A percentile compares a stretch with the other conserved stretches of the same genome.
Conservation (phyloP, 2,888 invertebrate species). For the Busseola fusca region DNA sequence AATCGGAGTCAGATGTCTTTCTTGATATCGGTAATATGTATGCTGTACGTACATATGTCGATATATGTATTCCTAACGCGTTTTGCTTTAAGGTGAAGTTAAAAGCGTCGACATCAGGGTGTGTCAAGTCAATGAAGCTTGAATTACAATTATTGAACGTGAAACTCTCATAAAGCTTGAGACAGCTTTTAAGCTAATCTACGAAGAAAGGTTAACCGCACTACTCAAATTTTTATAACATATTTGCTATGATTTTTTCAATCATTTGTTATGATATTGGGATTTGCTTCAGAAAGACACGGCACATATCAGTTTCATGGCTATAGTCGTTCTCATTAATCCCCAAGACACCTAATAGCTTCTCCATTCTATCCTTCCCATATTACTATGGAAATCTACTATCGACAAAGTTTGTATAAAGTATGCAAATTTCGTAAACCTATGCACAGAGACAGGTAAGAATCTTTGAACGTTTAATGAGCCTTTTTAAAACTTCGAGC, state of each 20-base stretch:
- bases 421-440: conserved; percentile 53
- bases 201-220: not conserved
- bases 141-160: conserved; percentile 34
- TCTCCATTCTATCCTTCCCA: conserved; percentile 25
- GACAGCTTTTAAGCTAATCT: not conserved
- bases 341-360: not conserved
- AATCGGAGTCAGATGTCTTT: conserved; percentile 52
- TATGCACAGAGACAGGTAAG: conserved; percentile 51
- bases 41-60: conserved; percentile 12
- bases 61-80: conserved; percentile 30
- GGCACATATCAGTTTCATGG: not conserved
- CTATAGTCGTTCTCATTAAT: not conserved
- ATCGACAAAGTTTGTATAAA: conserved; percentile 53
- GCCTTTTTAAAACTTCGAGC: conserved; percentile 79
- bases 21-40: conserved; percentile 34
- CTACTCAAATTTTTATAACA: not conserved
- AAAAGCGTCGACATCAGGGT: conserved; percentile 37
- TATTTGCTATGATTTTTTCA: not conserved
- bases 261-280: too few relatives aligned
- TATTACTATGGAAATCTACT: conserved; percentile 51
- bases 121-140: conserved; percentile 47
- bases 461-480: conserved; percentile 68
- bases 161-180: conserved; percentile 10
- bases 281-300: not conserved
- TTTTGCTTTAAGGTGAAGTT: conserved; percentile 40